phyloP scores from a whole-genome alignment of 1,140 invertebrate genomes.

The Bathynomus jamesi region DNA sequence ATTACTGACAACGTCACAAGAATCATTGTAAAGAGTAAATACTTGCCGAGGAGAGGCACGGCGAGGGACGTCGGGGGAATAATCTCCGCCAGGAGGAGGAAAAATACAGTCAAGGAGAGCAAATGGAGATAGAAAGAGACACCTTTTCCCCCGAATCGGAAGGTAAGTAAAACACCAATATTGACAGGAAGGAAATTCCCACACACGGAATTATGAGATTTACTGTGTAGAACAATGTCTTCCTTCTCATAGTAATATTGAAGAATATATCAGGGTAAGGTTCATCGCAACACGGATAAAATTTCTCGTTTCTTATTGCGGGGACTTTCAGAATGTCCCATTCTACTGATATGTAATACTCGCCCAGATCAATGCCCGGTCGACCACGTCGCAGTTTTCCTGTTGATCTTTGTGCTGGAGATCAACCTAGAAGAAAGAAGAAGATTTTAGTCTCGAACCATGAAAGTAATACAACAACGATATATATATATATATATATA shows the following conservation, averaged over 20 bases:
- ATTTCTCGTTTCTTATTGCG: constrained; percentile 75
- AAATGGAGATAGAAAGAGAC: constrained; percentile 94
- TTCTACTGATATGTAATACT: constrained; percentile 93
- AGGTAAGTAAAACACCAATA: constrained; percentile 96
- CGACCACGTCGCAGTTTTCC: constrained; percentile 70
- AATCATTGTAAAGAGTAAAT: constrained; percentile 98
- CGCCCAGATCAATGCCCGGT: constrained; percentile 83
- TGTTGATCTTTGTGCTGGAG: constrained; percentile 70
- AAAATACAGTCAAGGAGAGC: constrained; percentile 97
- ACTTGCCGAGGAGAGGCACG: constrained; percentile 94
- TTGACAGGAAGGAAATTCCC: constrained; percentile 92
- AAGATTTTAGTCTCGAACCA: no score
- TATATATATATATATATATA: no score
- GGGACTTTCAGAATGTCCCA: constrained; percentile 69
- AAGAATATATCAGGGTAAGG: constrained; percentile 79
- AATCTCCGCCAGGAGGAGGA: constrained; percentile 93
- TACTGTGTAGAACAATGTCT: constrained; percentile 95
- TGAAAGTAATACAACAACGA: no score
- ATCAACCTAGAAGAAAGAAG: constrained; percentile 62
- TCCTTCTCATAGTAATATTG: constrained; percentile 90
- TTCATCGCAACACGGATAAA: constrained; percentile 75
- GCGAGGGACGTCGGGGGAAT: constrained; percentile 98
- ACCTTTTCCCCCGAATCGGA: constrained; percentile 94
- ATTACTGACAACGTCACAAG: constrained; percentile 95
- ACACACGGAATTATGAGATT: constrained; percentile 94